Conservation (phyloP, 2,888 invertebrate species). For the Eustalomyia histrio region DNA sequence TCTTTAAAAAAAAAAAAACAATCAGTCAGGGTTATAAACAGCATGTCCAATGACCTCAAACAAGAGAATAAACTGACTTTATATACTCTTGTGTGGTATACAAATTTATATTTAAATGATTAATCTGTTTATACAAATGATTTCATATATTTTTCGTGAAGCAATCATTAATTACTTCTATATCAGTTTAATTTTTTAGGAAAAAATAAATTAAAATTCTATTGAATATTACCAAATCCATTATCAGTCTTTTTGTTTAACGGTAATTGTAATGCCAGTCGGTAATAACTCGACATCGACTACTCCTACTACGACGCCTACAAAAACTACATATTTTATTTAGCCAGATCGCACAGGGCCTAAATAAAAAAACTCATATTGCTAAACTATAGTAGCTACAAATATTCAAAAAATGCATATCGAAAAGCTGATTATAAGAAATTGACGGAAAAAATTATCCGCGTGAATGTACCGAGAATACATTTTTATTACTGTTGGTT, state of each 20-base stretch:
- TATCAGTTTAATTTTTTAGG: background rate
- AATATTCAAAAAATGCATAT: too few relatives aligned
- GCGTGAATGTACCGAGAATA: too few relatives aligned
- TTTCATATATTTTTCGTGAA: background rate
- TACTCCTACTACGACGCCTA: conserved; percentile 23
- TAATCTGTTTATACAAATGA: background rate
- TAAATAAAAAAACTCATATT: too few relatives aligned
- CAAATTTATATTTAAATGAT: background rate
- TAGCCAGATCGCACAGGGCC: too few relatives aligned
- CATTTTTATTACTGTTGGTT: too few relatives aligned
- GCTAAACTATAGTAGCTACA: too few relatives aligned
- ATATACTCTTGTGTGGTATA: background rate
- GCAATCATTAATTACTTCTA: background rate
- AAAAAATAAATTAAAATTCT: background rate
- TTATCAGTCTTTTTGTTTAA: background rate
- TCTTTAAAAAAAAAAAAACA: conserved; percentile 6
- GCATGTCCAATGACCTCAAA: conserved; percentile 59
- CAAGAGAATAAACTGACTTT: conserved; percentile 1
- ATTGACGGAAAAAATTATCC: too few relatives aligned
- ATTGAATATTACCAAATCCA: background rate
- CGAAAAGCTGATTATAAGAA: too few relatives aligned
- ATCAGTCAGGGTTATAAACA: conserved; percentile 36
- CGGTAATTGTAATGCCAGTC: conserved; percentile 9
- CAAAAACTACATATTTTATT: too few relatives aligned
- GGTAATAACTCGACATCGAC: conserved; percentile 16